Percentiles rank a stretch among this genome's conserved stretches.
Evolutionary conservation across 1,140 invertebrate species (phyloP).

Genomic region (Conus ventricosus): DNA sequence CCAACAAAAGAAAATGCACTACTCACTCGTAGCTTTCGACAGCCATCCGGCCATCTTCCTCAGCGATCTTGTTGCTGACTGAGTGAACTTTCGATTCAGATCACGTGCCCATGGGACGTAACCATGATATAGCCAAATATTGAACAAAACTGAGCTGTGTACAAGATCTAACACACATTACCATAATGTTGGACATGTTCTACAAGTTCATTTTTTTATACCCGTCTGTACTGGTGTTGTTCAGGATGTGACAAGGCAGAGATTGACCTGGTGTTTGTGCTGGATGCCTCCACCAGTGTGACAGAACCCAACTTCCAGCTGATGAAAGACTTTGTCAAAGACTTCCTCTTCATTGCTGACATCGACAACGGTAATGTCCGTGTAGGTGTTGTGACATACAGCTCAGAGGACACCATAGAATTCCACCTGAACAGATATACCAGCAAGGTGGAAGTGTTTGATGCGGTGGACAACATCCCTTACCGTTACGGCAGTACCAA

Average conservation of each 20-base stretch:
- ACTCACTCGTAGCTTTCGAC: too few species aligned
- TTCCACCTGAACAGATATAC: constrained; percentile 47
- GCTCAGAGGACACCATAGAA: constrained; percentile 45
- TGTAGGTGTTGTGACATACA: constrained; percentile 53
- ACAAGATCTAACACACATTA: too few species aligned
- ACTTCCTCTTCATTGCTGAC: constrained; percentile 45
- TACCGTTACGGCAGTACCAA: constrained; percentile 54
- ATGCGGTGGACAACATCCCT: constrained; percentile 52
- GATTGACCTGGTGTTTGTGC: constrained; percentile 61
- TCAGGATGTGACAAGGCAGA: constrained; percentile 48
- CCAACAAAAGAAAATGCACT: too few species aligned
- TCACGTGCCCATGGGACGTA: too few species aligned
- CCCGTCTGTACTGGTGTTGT: too few species aligned
- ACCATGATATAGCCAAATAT: too few species aligned
- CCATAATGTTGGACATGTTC: too few species aligned
- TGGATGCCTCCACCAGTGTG: constrained; percentile 58
- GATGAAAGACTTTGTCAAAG: constrained; percentile 54
- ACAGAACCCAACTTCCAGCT: constrained; percentile 49
- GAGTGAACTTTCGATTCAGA: too few species aligned
- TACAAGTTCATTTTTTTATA: too few species aligned
- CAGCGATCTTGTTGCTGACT: too few species aligned
- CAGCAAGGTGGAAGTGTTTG: constrained; percentile 37
- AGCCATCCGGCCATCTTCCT: too few species aligned
- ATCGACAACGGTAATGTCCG: constrained; percentile 53
- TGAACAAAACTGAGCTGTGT: too few species aligned